Evolutionary conservation across 2,113 vertebrate species (phyloP), one percentile per base, ranked within the genome.

Genomic region (Thunnus thynnus): DNA sequence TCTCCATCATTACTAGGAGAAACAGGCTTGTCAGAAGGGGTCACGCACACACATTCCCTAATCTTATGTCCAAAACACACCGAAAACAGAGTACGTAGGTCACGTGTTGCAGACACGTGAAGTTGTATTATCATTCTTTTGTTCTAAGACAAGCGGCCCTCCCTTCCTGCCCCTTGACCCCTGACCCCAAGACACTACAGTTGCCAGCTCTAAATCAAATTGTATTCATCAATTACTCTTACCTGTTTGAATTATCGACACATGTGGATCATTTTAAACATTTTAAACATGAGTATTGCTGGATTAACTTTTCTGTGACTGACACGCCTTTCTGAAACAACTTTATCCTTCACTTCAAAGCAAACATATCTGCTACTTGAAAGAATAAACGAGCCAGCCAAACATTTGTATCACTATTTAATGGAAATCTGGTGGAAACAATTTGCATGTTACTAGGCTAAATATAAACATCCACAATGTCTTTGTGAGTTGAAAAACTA

Each of bases 1-100:
- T 72, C 73, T 87, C 78, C 81, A 86, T 85, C 78, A 86, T 72
- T 17, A 52, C 57, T 48, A 3, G 0, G 10, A 87, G 57, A 84
- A 82, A 73, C 65, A 71, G 20, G 48, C 44, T 56, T 82, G 79
- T 83, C 82, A 79, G 41, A 70, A 25, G 36, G 47, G 72, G 60
- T 79, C 84, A 76, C 47, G 52, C 13, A 66, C 32, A 72, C 47
- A 58, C 60, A 67, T 30, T 32, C 58, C 12, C 71, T 52, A 48
- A 41, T 70, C 54, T 63, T 66, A 6, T 48, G 44, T 75, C 36
- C 36, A 64, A 51, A 89, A 76, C 47, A 50, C 22, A 68, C 32
- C 17, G 22, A 20, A 84, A 66, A 50, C 12, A 69, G 22, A 66
- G 69, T 41, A 27, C 46, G 10, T 32, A 22, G 32, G 60, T 73